Percentiles rank a stretch among this genome's conserved stretches.
Conservation (phyloP, 2,888 invertebrate genomes). For the Helicoverpa assulta region DNA sequence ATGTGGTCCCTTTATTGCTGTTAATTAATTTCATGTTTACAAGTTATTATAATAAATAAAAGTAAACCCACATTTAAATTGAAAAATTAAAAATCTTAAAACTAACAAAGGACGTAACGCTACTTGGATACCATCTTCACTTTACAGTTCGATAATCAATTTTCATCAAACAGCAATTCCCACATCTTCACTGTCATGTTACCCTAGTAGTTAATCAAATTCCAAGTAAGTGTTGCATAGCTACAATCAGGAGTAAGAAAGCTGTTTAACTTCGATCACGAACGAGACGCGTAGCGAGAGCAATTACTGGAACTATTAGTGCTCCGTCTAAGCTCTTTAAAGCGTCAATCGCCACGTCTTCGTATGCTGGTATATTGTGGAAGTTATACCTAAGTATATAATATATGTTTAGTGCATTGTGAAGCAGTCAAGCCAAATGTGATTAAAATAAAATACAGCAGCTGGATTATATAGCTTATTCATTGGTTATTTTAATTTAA, state of each 20-base stretch:
- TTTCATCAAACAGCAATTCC: background rate
- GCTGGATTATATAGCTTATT: too few relatives aligned
- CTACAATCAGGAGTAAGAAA: slow-evolving; percentile 33
- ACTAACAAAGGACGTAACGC: too few relatives aligned
- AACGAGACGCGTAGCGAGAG: slow-evolving; percentile 48
- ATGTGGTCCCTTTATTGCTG: too few relatives aligned
- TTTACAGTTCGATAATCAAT: too few relatives aligned
- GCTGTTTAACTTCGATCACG: slow-evolving; percentile 44
- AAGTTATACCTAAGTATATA: background rate
- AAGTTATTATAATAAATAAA: too few relatives aligned
- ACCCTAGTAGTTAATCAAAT: slow-evolving; percentile 15
- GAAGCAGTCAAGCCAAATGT: background rate
- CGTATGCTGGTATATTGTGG: slow-evolving; percentile 15
- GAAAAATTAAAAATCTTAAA: too few relatives aligned
- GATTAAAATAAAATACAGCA: too few relatives aligned
- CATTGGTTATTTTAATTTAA: too few relatives aligned
- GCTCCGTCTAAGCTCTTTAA: slow-evolving; percentile 44
- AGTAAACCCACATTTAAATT: too few relatives aligned
- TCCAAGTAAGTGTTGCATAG: slow-evolving; percentile 13
- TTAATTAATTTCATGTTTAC: too few relatives aligned
- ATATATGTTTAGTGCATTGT: background rate
- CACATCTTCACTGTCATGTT: background rate
- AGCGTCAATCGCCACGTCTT: slow-evolving; percentile 44
- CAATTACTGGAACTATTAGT: slow-evolving; percentile 52
- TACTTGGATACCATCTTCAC: too few relatives aligned